Conservation (phyloP, 2,797 vertebrate species). For the Trachurus trachurus region DNA sequence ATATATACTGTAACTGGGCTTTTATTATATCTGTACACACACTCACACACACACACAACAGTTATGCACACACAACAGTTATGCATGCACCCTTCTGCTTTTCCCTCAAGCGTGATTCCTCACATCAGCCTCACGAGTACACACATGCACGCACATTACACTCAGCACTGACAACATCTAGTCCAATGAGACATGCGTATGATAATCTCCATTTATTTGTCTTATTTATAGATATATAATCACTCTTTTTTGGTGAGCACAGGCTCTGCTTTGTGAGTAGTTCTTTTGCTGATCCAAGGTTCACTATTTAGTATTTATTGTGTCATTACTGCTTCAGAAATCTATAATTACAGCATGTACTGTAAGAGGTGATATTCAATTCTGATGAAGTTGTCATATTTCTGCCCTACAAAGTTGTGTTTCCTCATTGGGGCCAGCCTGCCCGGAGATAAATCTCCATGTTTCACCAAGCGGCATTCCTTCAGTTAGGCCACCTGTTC, state of each 20-base stretch:
- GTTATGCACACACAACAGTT: background rate
- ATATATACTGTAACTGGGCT: constrained; percentile 8
- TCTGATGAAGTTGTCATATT: constrained; percentile 18
- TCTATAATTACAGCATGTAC: constrained; percentile 37
- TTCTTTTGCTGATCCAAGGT: constrained; percentile 4
- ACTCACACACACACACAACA: background rate
- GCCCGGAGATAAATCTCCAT: constrained; percentile 66
- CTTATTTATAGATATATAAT: constrained; percentile 2
- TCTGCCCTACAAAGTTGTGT: constrained; percentile 30
- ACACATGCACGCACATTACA: background rate
- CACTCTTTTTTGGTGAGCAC: background rate
- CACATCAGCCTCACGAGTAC: constrained; percentile 31
- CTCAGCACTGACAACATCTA: background rate
- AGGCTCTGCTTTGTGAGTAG: background rate
- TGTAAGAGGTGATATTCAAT: constrained; percentile 30
- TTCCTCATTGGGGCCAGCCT: constrained; percentile 41
- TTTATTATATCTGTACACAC: constrained; percentile 22
- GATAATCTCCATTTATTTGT: background rate
- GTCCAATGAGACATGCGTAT: background rate
- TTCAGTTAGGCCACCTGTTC: constrained; percentile 65
- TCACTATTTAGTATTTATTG: constrained; percentile 1
- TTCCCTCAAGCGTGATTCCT: constrained; percentile 26
- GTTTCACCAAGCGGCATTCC: constrained; percentile 64
- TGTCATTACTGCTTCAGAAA: constrained; percentile 19
- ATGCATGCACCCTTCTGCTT: constrained; percentile 31